Evolutionary conservation across 1,140 invertebrate species (phyloP), one percentile per base, ranked within the genome.

Genomic region (Megalonaias nervosa): DNA sequence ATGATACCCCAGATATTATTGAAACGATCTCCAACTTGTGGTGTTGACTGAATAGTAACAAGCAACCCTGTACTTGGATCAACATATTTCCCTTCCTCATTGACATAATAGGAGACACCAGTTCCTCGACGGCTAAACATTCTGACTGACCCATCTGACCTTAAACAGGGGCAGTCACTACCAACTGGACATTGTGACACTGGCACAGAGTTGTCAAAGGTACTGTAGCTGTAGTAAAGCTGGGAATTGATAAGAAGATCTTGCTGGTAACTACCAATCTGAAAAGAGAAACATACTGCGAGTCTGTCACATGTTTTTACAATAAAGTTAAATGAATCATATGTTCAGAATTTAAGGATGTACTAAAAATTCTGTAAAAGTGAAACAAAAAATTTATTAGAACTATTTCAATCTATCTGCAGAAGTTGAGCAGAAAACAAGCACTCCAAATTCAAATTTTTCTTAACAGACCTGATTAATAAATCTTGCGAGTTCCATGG

Each of bases 1-100:
- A 91, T 87, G 21, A 91, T 85, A 15, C 90, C 91, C 90, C 92
- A 92, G 2, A 90, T 85, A 26, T 87, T 85, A 4, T 79, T 66
- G 85, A 92, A 92, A 26, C 91, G 88, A 38, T 83, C 80, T 11
- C 79, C 80, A 2, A 86, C 67, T 12, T 67, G 71, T 38, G 87
- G 90, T 14, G 85, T 85, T 23, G 79, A 79, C 71, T 83, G 76
- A 1, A 88, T 80, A 23, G 81, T 81, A 6, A 85, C 80, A 11
- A 82, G 78, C 64, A 77, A 79, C 61, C 85, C 83, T 1, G 88
- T 87, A n/a, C 76, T 74, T n/a, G 87, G 84, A 70, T 89, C 86
- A 23, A 86, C 85, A 77, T 90, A 90, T 17, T 77, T 84, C 17
- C 82, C 78, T 21, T 84, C 84, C 5, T 84, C 78, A 9, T 84